These are phyloP conservation scores for Pterocles orientalis DNA, from an alignment of 2,113 vertebrate genomes.

Conservation along the genomic window DNA sequence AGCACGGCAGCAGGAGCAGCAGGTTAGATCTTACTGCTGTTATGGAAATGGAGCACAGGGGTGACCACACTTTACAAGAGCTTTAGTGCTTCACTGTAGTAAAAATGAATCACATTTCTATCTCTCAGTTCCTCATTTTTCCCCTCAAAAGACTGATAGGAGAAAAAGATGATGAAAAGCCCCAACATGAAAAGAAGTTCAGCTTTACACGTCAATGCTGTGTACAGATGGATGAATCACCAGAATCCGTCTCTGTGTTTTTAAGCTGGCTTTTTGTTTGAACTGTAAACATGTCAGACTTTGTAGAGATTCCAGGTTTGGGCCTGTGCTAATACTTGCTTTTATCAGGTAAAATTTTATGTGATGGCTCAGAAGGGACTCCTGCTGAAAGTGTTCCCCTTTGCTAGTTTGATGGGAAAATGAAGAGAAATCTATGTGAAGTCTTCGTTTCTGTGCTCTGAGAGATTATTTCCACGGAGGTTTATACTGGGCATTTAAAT, in stretches of 20 bases:
- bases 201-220: conserved; percentile 3
- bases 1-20: neutral
- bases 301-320: neutral
- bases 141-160: conserved; percentile 18
- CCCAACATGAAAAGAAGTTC: neutral
- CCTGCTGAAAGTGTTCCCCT: neutral
- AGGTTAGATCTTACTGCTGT: conserved; percentile 27
- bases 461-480: neutral
- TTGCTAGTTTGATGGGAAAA: neutral
- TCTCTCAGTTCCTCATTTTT: conserved; percentile 5
- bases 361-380: neutral
- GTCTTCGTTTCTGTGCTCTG: neutral
- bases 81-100: conserved; percentile 36
- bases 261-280: conserved; percentile 28
- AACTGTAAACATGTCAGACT: conserved; percentile 22
- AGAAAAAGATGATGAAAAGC: conserved; percentile 40
- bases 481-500: neutral
- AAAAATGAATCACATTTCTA: conserved; percentile 51
- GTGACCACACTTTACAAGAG: conserved; percentile 16
- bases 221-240: conserved; percentile 56
- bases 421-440: neutral
- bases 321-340: conserved; percentile 14
- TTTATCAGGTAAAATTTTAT: conserved; percentile 7
- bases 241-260: neutral
- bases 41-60: conserved; percentile 20